Base-by-base conservation (phyloP, 2,888 invertebrate species). In the Frankliniella fusca region DNA sequence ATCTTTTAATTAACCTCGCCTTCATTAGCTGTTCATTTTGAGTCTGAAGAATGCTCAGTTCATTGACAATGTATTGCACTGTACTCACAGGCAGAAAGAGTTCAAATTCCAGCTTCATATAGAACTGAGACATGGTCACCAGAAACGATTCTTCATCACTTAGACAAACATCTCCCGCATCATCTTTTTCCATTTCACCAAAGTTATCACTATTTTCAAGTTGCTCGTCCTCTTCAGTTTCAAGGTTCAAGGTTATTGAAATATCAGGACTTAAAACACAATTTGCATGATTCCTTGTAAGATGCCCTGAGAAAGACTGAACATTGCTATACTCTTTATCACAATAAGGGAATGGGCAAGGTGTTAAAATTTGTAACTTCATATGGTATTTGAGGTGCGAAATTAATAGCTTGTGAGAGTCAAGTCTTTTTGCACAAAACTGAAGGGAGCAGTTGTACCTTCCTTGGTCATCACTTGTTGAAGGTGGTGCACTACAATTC, bases 31-130 rank as follows among this genome's bases (percentile, higher is more conserved):
- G 9, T 9, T n/a, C 9, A 12, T 65, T n/a, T 65, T 65, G 65
- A n/a, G 1, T 9, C n/a, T 65, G 20, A 65, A 65, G 65, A n/a
- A n/a, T n/a, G n/a, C n/a, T 9, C 20, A 65, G 65, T n/a, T 65
- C 65, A 3, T 15, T 20, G 9, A n/a, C 65, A 65, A 65, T 65
- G n/a, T 65, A 65, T 8, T 65, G 65, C 65, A 65, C 65, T 20
- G 65, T n/a, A 65, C 20, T 65, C 9, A n/a, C 65, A n/a, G 65
- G 65, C 18, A 65, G 8, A 18, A n/a, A n/a, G 10, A 65, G n/a
- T 65, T 65, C n/a, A 65, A 65, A 65, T n/a, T 65, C 20, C 18
- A 65, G 65, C n/a, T n/a, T 65, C n/a, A 65, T 65, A 65, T 20
- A 65, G n/a, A 65, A 65, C n/a, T 65, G 65, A 65, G 2, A 18